Conservation (phyloP, 2,888 invertebrate genomes). For the Dusona sp. region DNA sequence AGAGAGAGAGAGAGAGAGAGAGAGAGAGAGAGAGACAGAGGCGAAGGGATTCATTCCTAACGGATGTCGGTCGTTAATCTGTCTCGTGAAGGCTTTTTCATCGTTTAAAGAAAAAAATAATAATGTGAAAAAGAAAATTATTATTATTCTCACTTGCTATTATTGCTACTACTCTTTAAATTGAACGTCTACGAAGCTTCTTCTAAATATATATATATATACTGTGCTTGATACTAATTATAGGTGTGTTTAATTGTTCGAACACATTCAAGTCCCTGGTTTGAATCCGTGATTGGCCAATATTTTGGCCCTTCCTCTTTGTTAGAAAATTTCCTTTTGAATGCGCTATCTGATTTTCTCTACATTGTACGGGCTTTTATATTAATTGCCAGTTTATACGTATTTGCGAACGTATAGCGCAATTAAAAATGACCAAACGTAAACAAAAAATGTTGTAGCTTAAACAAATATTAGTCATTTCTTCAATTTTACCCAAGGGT, state of each 20-base stretch:
- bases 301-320: neutral
- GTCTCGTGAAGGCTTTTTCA: constrained; percentile 25
- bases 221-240: too few species aligned
- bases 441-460: neutral
- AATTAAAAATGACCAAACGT: neutral
- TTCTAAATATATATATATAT: too few species aligned
- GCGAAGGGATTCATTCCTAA: constrained; percentile 6
- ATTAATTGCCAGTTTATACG: too few species aligned
- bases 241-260: neutral
- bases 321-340: neutral
- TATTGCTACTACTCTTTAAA: neutral
- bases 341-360: neutral
- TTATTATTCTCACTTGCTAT: constrained; percentile 9
- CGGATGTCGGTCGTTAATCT: constrained; percentile 26
- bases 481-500: neutral
- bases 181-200: neutral
- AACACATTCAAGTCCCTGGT: neutral
- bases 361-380: neutral
- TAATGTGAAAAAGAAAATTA: neutral
- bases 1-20: neutral
- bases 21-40: constrained; percentile 16
- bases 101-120: neutral
- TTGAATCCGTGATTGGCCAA: neutral
- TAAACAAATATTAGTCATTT: neutral
- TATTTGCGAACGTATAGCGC: too few species aligned